Percentiles rank a stretch among this genome's conserved stretches.
Conservation (phyloP, 2,797 vertebrate genomes). For the Peromyscus eremicus region DNA sequence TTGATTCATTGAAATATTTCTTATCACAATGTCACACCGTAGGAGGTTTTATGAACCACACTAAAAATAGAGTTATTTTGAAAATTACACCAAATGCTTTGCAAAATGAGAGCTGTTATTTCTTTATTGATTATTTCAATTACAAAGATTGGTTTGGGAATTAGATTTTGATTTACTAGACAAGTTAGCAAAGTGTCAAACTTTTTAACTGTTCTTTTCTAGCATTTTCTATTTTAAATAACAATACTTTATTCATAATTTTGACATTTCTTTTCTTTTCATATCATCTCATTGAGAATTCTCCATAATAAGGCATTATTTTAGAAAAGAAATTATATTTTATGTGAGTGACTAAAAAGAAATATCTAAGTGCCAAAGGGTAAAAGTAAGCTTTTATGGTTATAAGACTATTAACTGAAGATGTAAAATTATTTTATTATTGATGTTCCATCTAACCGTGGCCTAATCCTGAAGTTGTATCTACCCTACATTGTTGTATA, state of each 20-base stretch:
- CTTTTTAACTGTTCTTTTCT: slow-evolving; percentile 41
- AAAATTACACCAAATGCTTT: slow-evolving; percentile 33
- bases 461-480: not conserved
- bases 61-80: slow-evolving; percentile 37
- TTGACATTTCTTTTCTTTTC: slow-evolving; percentile 63
- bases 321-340: slow-evolving; percentile 44
- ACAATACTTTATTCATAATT: slow-evolving; percentile 59
- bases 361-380: slow-evolving; percentile 1
- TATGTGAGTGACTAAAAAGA: not conserved
- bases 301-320: slow-evolving; percentile 53
- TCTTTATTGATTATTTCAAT: slow-evolving; percentile 58
- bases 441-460: not conserved
- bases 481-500: not conserved
- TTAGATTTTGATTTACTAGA: slow-evolving; percentile 33
- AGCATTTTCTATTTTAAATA: slow-evolving; percentile 57
- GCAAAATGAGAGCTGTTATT: slow-evolving; percentile 29
- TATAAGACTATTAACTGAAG: slow-evolving; percentile 21
- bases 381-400: slow-evolving; percentile 51
- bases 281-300: slow-evolving; percentile 52
- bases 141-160: slow-evolving; percentile 54
- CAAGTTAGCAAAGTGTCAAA: slow-evolving; percentile 56
- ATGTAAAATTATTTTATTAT: slow-evolving; percentile 10
- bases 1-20: slow-evolving; percentile 48
- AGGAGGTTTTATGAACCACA: not conserved
- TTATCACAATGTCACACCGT: not conserved